phyloP scores from a whole-genome alignment of 1,140 invertebrate genomes.

The Orius laevigatus region DNA sequence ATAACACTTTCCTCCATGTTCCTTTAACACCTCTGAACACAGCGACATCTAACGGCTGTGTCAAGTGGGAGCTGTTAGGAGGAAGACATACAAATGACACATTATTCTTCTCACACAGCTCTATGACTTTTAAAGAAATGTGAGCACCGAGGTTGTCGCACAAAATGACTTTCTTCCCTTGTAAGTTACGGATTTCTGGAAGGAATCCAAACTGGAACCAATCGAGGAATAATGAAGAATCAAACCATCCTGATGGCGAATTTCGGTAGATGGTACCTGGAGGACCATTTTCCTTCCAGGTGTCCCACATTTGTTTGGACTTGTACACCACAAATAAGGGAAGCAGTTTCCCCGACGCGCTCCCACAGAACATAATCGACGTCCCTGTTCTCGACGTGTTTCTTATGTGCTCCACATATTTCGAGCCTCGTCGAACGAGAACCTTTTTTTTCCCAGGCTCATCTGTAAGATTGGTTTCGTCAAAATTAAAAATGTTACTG shows the following conservation, averaged over 20 bases:
- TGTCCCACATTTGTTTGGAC: constrained; percentile 24
- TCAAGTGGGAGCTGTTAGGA: constrained; percentile 28
- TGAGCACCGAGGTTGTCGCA: constrained; percentile 29
- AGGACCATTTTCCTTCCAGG: constrained; percentile 26
- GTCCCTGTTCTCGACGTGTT: constrained; percentile 16
- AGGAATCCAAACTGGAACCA: constrained; percentile 16
- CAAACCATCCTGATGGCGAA: constrained; percentile 7
- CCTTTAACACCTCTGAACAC: constrained; percentile 27
- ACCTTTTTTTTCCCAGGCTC: constrained; percentile 23
- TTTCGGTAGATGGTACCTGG: constrained; percentile 13
- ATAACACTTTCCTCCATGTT: constrained; percentile 26
- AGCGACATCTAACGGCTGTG: constrained; percentile 30
- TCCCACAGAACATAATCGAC: constrained; percentile 19
- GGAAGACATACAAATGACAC: constrained; percentile 27
- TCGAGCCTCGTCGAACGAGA: constrained; percentile 12
- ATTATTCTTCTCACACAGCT: constrained; percentile 24
- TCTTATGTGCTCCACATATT: constrained; percentile 18
- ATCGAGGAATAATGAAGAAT: constrained; percentile 8
- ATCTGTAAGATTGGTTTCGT: constrained; percentile 29
- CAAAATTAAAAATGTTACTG: constrained; percentile 28
- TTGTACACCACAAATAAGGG: constrained; percentile 28
- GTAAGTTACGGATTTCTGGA: constrained; percentile 1
- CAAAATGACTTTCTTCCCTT: constrained; percentile 21
- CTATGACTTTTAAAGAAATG: constrained; percentile 24
- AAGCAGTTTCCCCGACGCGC: constrained; percentile 19